Evolutionary conservation across 1,140 invertebrate species (phyloP), one percentile per base, ranked within the genome.

Genomic region (Parasteatoda tepidariorum): DNA sequence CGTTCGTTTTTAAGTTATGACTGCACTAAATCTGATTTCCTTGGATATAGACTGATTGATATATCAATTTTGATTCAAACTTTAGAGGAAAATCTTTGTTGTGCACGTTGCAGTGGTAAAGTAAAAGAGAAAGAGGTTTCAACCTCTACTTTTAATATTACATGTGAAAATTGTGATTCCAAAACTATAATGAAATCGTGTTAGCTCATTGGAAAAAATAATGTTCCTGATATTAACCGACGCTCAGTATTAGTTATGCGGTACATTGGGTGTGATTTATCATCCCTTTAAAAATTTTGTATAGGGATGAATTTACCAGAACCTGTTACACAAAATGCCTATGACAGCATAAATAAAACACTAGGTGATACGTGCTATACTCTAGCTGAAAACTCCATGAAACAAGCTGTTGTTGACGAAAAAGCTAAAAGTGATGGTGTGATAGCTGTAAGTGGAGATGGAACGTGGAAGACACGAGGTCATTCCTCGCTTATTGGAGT

Each of bases 401-500:
- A 9, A 18, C 7, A 18, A 18, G 41, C 7, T 9, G 41, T 18
- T 9, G 7, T 18, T 18, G 41, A 7, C 7, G 41, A 7, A 48
- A 18, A 48, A 48, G 7, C 41, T 48, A 7, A 9, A 7, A 7
- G 7, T 48, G 41, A 48, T 48, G 41, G 41, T 9, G 7, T 18
- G 41, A 48, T 31, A 28, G 31, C 31, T 41, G 67, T 70, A 7
- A n/a, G 11, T 28, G 70, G 70, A 3, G 70, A 73, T 57, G 70
- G 70, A 24, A 73, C 41, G 2, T 73, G 70, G 70, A 73, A 73
- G 22, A 73, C 15, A 18, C 70, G 70, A 6, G 70, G 70, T 7
- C 22, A 11, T 26, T 11, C 5, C 6, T 73, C 70, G 3, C 26
- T 57, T 3, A 6, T 55, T 57, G 48, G 70, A 6, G 70, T 73